These are phyloP conservation scores for Osmerus mordax DNA, from an alignment of 2,113 vertebrate species.

Conservation along the genomic window DNA sequence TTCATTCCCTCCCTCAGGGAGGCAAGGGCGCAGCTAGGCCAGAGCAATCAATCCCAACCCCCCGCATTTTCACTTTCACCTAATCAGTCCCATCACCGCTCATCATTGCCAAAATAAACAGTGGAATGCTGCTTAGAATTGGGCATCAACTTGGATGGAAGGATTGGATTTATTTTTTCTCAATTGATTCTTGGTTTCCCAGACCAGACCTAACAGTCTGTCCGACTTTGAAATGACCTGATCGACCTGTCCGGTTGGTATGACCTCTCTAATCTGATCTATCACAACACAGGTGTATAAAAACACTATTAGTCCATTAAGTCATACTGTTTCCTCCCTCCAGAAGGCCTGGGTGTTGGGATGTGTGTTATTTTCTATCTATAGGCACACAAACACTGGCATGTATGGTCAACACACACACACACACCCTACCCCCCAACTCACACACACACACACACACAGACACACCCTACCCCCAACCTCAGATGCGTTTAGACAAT, in stretches of 20 bases:
- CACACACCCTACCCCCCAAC: not conserved
- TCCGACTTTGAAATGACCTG: not conserved
- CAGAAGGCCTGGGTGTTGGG: conserved; percentile 8
- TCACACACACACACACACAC: conserved; percentile 12
- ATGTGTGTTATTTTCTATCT: conserved; percentile 43
- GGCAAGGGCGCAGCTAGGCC: no score
- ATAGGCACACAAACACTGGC: conserved; percentile 1
- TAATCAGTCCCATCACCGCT: not conserved
- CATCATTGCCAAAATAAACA: not conserved
- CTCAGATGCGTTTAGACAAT: conserved; percentile 56
- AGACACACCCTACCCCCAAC: conserved; percentile 25
- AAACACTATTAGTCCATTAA: conserved; percentile 33
- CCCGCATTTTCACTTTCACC: not conserved
- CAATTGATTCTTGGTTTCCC: not conserved
- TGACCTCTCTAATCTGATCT: not conserved
- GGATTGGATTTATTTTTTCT: no score
- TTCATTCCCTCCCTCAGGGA: not conserved
- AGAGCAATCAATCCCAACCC: not conserved
- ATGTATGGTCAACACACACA: not conserved
- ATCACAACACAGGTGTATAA: conserved; percentile 12
- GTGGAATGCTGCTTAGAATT: no score
- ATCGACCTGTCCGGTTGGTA: not conserved
- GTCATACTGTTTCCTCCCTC: conserved; percentile 23
- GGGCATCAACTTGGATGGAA: no score
- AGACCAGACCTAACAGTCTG: not conserved